Evolutionary conservation across 2,797 vertebrate species (phyloP).

Genomic region (Cynopterus sphinx): DNA sequence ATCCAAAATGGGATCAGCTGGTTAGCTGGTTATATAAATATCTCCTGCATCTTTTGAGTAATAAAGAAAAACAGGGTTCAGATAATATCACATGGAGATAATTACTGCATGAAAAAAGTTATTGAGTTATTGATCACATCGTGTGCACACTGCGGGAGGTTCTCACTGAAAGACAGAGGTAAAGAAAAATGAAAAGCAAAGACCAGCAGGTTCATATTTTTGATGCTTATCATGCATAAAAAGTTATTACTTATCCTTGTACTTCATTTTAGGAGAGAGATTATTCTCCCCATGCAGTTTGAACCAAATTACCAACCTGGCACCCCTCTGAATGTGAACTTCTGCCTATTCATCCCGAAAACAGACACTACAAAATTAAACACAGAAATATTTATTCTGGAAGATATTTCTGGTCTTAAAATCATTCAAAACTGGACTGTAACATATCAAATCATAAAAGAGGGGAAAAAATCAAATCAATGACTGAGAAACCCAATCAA

Average conservation of each 20-base stretch:
- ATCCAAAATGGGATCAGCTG: conserved; percentile 89
- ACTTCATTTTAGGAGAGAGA: conserved; percentile 87
- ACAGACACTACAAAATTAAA: conserved; percentile 80
- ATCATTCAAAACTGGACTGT: conserved; percentile 55
- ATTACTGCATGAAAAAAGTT: conserved; percentile 93
- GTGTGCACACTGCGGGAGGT: conserved; percentile 89
- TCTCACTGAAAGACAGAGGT: conserved; percentile 87
- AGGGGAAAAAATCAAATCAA: conserved; percentile 69
- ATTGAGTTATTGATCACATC: conserved; percentile 95
- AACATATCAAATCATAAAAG: conserved; percentile 54
- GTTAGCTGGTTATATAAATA: conserved; percentile 88
- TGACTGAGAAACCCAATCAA: conserved; percentile 51
- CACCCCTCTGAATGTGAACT: conserved; percentile 84
- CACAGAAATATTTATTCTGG: conserved; percentile 74
- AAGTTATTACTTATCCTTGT: conserved; percentile 90
- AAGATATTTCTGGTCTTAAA: conserved; percentile 74
- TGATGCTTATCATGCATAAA: conserved; percentile 91
- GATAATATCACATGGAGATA: conserved; percentile 92
- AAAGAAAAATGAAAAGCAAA: conserved; percentile 89
- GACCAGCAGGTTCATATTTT: conserved; percentile 89
- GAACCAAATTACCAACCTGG: conserved; percentile 87
- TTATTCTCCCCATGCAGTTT: conserved; percentile 89
- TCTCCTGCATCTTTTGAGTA: conserved; percentile 88
- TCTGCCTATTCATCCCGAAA: conserved; percentile 79
- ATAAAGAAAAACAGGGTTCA: conserved; percentile 89